phyloP scores from a whole-genome alignment of 2,888 invertebrate species.

The Erebia aethiops region DNA sequence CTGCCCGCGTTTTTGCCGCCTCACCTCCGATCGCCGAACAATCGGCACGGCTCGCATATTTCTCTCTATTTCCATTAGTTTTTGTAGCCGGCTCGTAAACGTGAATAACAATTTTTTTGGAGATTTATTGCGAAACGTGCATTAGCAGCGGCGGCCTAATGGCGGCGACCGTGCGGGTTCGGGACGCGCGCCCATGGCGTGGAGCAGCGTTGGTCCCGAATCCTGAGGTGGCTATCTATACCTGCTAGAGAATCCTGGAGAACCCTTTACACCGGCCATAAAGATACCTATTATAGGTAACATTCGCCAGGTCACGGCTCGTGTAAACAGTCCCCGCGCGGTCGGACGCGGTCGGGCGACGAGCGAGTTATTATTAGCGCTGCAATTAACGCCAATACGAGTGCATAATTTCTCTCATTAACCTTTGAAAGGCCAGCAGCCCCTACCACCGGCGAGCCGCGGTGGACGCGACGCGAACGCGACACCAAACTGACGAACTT shows the following conservation, averaged over 20 bases:
- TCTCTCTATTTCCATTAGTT: slow-evolving; percentile 62
- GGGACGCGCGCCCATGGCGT: background rate
- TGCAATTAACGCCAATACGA: slow-evolving; percentile 31
- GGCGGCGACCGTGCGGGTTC: background rate
- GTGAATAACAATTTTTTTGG: slow-evolving; percentile 54
- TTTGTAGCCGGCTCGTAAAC: slow-evolving; percentile 49
- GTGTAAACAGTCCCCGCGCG: slow-evolving; percentile 8
- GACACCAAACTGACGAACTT: background rate
- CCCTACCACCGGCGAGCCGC: background rate
- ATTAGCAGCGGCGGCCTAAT: slow-evolving; percentile 17
- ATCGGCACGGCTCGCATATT: slow-evolving; percentile 59
- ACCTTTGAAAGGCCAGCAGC: slow-evolving; percentile 33
- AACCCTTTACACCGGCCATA: background rate
- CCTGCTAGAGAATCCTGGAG: background rate
- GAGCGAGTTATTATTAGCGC: slow-evolving; percentile 26
- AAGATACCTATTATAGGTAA: background rate
- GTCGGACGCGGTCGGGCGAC: slow-evolving; percentile 17
- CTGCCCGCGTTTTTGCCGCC: slow-evolving; percentile 52
- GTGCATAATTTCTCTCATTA: slow-evolving; percentile 45
- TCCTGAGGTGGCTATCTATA: background rate
- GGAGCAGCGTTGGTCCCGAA: background rate
- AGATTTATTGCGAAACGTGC: slow-evolving; percentile 58
- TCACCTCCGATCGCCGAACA: slow-evolving; percentile 51
- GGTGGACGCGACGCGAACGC: background rate
- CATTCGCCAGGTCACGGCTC: background rate